Conservation (phyloP, 2,113 vertebrate species). For the Agelaius phoeniceus region DNA sequence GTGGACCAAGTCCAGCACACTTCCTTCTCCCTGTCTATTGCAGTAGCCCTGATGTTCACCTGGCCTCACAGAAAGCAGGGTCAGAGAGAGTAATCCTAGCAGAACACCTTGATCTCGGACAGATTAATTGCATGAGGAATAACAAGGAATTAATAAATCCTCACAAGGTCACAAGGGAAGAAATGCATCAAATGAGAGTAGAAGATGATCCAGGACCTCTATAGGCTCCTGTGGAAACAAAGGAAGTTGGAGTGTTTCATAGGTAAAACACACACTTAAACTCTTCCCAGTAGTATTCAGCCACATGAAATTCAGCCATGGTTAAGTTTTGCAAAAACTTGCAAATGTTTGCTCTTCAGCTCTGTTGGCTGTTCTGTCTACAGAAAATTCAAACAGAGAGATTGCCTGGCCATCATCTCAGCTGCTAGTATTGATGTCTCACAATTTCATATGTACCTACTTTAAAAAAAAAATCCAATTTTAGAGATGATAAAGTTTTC, state of each 20-base stretch:
- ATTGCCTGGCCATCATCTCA: not conserved
- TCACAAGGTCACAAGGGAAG: not conserved
- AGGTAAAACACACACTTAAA: not conserved
- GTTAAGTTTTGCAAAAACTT: not conserved
- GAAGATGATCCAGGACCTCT: not conserved
- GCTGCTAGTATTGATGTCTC: not conserved
- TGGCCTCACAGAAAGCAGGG: not conserved
- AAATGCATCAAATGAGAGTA: not conserved
- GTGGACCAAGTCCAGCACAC: not conserved
- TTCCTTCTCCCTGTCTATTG: not conserved
- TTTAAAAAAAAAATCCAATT: not conserved
- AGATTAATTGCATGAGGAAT: not conserved
- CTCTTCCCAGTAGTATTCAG: not conserved
- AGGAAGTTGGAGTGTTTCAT: not conserved
- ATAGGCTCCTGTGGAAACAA: not conserved
- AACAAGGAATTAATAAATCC: not conserved
- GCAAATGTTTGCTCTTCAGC: not conserved
- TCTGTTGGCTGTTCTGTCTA: not conserved
- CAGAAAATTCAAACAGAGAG: not conserved
- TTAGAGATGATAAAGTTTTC: not conserved
- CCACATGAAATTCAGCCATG: not conserved
- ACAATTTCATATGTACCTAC: not conserved
- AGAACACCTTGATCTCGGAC: fast-evolving
- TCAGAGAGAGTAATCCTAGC: not conserved
- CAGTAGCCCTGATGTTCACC: not conserved